Base-by-base conservation (phyloP, 2,888 invertebrate species). In the Rhamnusium bicolor region DNA sequence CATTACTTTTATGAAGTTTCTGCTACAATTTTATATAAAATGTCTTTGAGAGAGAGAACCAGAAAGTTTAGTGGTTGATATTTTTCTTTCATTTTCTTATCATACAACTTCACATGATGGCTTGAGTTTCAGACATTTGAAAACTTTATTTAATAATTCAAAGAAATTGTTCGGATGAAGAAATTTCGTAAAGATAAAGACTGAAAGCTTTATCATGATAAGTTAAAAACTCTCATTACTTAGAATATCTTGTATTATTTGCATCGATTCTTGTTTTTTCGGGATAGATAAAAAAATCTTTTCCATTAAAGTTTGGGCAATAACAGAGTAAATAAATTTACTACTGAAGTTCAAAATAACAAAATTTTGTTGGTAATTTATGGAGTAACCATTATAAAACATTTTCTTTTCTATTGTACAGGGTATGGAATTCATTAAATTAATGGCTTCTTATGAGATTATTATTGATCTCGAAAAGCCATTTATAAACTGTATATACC, bases 131-230 rank as follows among this genome's bases (percentile, higher is more conserved):
- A 19, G 6, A 24, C 18, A 19, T 40, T 7, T 1, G 19, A 40
- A 19, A 2, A 8, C 16, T 58, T 58, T 16, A 32, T 58, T 58
- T 12, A 16, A 29, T n/a, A 56, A 29, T 27, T 10, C 29, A 56
- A 27, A 56, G 18, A 4, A 60, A 56, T 14, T 56, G 29, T 19
- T n/a, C n/a, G n/a, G n/a, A n/a, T n/a, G n/a, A 29, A n/a, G 29
- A 60, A 60, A 27, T 60, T 40, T 27, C 24, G 14, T 58, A 27
- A 16, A 58, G 58, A 51, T 16, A 58, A 8, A 58, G 29, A 32
- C 18, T 51, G 7, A n/a, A n/a, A n/a, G n/a, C n/a, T n/a, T 56
- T 56, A 16, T 19, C 19, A 18, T 18, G 19, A 29, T 40, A 60
- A 18, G 16, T 40, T 40, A 16, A 18, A 32, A 32, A 27, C n/a